These are phyloP conservation scores for Aporrectodea caliginosa DNA, from an alignment of 1,140 invertebrate genomes.

Conservation along the genomic window DNA sequence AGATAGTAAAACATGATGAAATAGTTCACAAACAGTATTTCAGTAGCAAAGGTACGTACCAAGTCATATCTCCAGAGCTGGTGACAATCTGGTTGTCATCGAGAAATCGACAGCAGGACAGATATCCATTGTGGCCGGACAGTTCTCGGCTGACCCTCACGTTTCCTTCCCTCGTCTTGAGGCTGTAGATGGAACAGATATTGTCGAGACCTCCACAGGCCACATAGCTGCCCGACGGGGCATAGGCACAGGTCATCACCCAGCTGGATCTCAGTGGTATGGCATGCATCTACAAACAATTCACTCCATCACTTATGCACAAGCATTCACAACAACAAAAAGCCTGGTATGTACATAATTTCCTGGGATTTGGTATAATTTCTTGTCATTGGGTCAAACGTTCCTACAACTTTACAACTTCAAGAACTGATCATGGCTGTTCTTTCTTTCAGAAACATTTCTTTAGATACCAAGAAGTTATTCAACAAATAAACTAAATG, in stretches of 20 bases:
- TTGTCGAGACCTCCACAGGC: slow-evolving; percentile 97
- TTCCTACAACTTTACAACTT: no score
- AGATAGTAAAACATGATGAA: no score
- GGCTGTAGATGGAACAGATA: slow-evolving; percentile 85
- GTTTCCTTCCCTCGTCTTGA: slow-evolving; percentile 66
- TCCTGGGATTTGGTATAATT: no score
- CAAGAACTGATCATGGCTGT: no score
- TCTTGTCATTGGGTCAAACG: no score
- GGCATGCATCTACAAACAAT: slow-evolving; percentile 32
- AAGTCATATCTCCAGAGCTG: slow-evolving; percentile 96
- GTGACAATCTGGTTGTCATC: slow-evolving; percentile 99
- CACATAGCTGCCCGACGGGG: slow-evolving; percentile 91
- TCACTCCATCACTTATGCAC: neutral
- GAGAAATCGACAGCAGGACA: slow-evolving; percentile 96
- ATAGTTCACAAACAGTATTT: no score
- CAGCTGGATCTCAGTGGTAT: slow-evolving; percentile 79
- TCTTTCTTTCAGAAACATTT: no score
- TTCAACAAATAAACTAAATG: no score
- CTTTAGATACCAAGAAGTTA: no score
- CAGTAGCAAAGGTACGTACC: slow-evolving; percentile 62
- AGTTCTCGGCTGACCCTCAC: slow-evolving; percentile 87
- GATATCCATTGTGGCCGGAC: slow-evolving; percentile 94
- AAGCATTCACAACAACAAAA: neutral
- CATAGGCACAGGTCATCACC: slow-evolving; percentile 99
- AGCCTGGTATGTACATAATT: neutral